phyloP scores from a whole-genome alignment of 2,888 invertebrate genomes.

The Drosophila aldrichi region DNA sequence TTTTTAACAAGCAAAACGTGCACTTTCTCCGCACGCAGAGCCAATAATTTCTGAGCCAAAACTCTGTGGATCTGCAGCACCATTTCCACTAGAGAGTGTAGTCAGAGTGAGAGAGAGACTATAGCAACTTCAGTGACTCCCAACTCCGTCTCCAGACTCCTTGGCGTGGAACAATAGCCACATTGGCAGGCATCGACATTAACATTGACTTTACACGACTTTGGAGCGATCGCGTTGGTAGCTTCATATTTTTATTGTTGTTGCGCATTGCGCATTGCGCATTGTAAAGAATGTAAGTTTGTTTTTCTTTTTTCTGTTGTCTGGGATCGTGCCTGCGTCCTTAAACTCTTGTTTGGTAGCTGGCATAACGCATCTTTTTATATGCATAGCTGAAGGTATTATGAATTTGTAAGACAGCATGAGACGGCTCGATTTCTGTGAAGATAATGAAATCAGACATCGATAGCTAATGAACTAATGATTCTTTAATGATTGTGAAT shows the following conservation, averaged over 20 bases:
- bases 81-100: background rate
- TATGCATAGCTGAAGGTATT: constrained; percentile 24
- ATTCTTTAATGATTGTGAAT: background rate
- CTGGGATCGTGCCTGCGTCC: constrained; percentile 72
- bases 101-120: background rate
- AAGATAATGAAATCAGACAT: background rate
- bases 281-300: constrained; percentile 67
- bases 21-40: constrained; percentile 84
- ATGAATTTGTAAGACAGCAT: background rate
- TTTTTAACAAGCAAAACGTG: constrained; percentile 84
- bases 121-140: constrained; percentile 10
- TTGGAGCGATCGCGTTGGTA: constrained; percentile 73
- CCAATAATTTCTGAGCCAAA: constrained; percentile 76
- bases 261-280: constrained; percentile 75
- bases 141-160: constrained; percentile 47
- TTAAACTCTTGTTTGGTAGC: constrained; percentile 63
- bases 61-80: constrained; percentile 30
- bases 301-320: background rate
- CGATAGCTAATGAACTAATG: background rate
- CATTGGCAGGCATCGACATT: constrained; percentile 74
- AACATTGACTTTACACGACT: constrained; percentile 84
- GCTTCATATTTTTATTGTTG: constrained; percentile 82
- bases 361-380: constrained; percentile 61
- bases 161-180: constrained; percentile 60
- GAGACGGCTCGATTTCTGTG: background rate